Conservation (phyloP, 92 coral and sea anemone species). For the Phenganax marumi region DNA sequence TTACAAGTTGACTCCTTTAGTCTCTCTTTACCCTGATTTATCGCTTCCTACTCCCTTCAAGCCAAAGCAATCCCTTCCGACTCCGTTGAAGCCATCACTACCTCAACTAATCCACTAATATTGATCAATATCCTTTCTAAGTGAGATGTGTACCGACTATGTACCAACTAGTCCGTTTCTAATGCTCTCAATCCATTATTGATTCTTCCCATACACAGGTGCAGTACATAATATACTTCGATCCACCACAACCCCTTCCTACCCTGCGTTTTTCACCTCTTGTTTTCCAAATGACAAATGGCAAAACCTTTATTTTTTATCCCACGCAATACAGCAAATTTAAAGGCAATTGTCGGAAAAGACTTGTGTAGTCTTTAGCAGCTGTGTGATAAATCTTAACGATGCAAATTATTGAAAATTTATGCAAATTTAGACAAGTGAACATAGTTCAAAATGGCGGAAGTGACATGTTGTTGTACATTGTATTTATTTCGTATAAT, state of each 20-base stretch:
- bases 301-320: not conserved
- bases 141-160: not conserved
- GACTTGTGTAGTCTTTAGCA: not conserved
- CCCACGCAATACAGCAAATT: not conserved
- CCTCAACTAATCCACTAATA: not conserved
- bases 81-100: not conserved
- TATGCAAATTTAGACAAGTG: not conserved
- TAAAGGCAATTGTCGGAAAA: not conserved
- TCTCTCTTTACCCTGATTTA: too few relatives aligned
- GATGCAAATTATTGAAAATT: conserved; percentile 9
- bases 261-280: not conserved
- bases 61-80: not conserved
- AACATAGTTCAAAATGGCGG: conserved; percentile 33
- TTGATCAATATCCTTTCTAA: not conserved
- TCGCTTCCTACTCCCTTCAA: too few relatives aligned
- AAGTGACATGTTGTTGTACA: not conserved
- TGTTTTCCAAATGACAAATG: not conserved
- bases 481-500: too few relatives aligned
- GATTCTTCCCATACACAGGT: not conserved
- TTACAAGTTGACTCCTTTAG: too few relatives aligned
- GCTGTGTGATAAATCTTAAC: not conserved
- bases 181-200: not conserved
- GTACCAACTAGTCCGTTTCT: not conserved
- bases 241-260: not conserved
- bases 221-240: not conserved